Percentiles rank a stretch among this genome's conserved stretches.
Evolutionary conservation across 2,888 invertebrate genomes (phyloP).

Genomic region (Heteropelma amictum): DNA sequence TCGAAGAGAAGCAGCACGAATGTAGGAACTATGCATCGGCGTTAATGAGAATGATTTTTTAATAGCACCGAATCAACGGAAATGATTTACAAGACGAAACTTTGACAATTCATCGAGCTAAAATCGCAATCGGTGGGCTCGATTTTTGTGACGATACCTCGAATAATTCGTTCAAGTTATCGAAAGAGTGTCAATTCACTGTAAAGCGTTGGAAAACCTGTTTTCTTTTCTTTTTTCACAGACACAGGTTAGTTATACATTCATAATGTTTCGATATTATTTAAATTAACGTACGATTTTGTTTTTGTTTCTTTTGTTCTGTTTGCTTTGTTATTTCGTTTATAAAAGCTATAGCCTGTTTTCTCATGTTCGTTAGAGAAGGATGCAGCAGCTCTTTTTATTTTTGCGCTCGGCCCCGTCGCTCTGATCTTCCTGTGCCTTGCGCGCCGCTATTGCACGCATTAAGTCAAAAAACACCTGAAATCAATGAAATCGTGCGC

Average conservation of each 20-base stretch:
- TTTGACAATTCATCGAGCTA: too few relatives aligned
- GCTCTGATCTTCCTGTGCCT: conserved; percentile 93
- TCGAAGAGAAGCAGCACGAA: conserved; percentile 13
- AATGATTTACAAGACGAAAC: conserved; percentile 1
- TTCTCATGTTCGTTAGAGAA: conserved; percentile 78
- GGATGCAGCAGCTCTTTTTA: conserved; percentile 91
- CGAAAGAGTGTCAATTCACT: conserved; percentile 67
- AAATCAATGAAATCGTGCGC: conserved; percentile 24
- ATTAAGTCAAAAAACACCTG: conserved; percentile 99
- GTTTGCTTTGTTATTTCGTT: conserved; percentile 42
- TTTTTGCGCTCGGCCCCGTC: conserved; percentile 93
- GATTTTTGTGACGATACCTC: conserved; percentile 56
- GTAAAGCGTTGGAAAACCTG: conserved; percentile 70
- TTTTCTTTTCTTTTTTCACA: too few relatives aligned
- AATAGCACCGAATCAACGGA: conserved; percentile 50
- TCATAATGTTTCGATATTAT: conserved; percentile 60
- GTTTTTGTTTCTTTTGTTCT: too few relatives aligned
- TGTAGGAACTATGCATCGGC: conserved; percentile 48
- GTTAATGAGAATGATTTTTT: conserved; percentile 35
- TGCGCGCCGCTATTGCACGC: conserved; percentile 98
- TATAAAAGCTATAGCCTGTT: conserved; percentile 54
- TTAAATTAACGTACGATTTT: conserved; percentile 59
- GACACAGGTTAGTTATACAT: conserved; percentile 66
- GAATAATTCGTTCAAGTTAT: conserved; percentile 53
- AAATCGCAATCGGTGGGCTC: too few relatives aligned